These are phyloP conservation scores for Stomorhina lunata DNA, from an alignment of 2,888 invertebrate genomes.

Conservation along the genomic window DNA sequence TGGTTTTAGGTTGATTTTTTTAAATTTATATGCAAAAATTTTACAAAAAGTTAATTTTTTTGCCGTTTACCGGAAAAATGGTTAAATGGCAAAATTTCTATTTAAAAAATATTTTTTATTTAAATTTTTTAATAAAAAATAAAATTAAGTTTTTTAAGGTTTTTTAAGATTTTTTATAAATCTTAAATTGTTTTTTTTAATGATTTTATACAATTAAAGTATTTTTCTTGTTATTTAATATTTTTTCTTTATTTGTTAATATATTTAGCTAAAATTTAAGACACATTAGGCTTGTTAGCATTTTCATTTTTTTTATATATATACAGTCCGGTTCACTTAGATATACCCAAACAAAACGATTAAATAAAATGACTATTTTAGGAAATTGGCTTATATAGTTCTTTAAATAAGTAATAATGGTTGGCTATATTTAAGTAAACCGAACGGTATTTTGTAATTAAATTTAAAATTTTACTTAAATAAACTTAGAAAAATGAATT, in stretches of 20 bases:
- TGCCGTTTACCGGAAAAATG: constrained; percentile 53
- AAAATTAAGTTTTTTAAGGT: constrained; percentile 18
- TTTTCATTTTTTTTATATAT: constrained; percentile 67
- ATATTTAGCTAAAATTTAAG: constrained; percentile 79
- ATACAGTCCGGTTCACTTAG: too few relatives aligned
- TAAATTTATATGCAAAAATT: constrained; percentile 51
- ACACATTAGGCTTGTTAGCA: constrained; percentile 79
- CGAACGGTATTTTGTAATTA: too few relatives aligned
- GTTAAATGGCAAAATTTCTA: constrained; percentile 28
- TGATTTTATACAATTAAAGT: constrained; percentile 64
- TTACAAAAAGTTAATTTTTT: constrained; percentile 34
- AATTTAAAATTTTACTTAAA: too few relatives aligned
- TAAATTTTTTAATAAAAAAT: constrained; percentile 29
- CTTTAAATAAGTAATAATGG: too few relatives aligned
- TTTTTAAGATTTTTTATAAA: background rate
- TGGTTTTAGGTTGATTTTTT: constrained; percentile 2
- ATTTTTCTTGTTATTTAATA: constrained; percentile 32
- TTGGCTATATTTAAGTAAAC: too few relatives aligned
- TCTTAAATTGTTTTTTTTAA: constrained; percentile 62
- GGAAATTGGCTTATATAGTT: too few relatives aligned
- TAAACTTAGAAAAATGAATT: too few relatives aligned
- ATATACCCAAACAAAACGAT: too few relatives aligned
- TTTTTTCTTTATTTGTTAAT: constrained; percentile 24
- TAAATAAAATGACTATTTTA: too few relatives aligned
- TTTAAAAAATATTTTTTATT: constrained; percentile 18